Base-by-base conservation (phyloP, 2,797 vertebrate genomes). In the Pogoniulus pusillus region DNA sequence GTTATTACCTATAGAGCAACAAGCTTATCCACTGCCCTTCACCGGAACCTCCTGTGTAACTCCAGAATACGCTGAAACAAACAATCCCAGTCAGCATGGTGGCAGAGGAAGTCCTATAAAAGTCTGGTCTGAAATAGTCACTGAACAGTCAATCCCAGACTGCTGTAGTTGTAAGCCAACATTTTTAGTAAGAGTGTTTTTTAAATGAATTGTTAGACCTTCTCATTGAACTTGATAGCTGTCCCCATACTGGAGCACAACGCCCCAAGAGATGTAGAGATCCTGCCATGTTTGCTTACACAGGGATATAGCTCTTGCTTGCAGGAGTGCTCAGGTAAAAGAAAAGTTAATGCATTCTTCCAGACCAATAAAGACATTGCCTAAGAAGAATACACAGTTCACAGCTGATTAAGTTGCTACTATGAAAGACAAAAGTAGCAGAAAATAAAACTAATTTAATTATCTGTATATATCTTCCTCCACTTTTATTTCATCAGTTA, bases 81-180 rank as follows among this genome's bases (percentile, higher is more conserved):
- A 27, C 12, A n/a, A 6, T 23, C 17, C 10, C 39, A 54, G 34
- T 5, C 66, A 47, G 32, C 30, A 23, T 0, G 0, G 9, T 6
- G 9, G 20, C 22, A 60, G 43, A 27, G 85, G 73, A 79, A 39
- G 14, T 29, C 58, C 70, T 2, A 47, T 26, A 64, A 59, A 72
- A 72, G 3, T 7, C 20, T 34, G 16, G 45, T 78, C 47, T 53
- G 47, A 51, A 85, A 41, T 73, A 17, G 54, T 41, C 66, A 51
- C 23, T 54, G 2, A 55, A 37, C 3, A n/a, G 16, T 20, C 34
- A 32, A 27, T 53, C 58, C 14, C 43, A 63, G 12, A 19, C 10
- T 53, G 47, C 23, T 69, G 14, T 30, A 39, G 47, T 51, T 55
- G 41, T 29, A 65, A 73, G 62, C 4, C 20, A 62, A 8, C 1